phyloP scores from a whole-genome alignment of 2,888 invertebrate genomes.

The Sarcophaga carnaria region DNA sequence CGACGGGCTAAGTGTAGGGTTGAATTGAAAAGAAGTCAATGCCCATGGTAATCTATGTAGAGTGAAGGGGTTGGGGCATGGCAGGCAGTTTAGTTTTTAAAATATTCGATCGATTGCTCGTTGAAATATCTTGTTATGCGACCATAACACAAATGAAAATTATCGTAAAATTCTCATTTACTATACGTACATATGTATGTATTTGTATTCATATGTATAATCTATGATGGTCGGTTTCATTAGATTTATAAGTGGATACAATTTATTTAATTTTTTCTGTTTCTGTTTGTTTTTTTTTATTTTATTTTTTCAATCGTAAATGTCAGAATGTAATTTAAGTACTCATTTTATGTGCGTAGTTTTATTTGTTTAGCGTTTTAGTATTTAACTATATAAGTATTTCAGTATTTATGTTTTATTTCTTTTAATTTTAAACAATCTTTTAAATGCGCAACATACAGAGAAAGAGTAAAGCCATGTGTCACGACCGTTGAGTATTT shows the following conservation, averaged over 20 bases:
- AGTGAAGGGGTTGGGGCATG: neutral
- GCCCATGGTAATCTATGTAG: too few relatives aligned
- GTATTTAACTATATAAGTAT: too few relatives aligned
- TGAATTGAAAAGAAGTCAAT: neutral
- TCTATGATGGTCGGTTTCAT: too few relatives aligned
- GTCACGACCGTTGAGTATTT: too few relatives aligned
- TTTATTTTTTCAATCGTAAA: conserved; percentile 75
- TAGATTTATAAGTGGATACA: neutral
- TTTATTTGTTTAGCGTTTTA: conserved; percentile 46
- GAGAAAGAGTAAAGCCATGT: too few relatives aligned
- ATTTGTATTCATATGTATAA: neutral
- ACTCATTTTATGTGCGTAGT: conserved; percentile 62
- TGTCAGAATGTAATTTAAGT: conserved; percentile 78
- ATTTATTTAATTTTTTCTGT: neutral
- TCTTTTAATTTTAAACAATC: too few relatives aligned
- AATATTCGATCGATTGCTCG: conserved; percentile 49
- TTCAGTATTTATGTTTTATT: too few relatives aligned
- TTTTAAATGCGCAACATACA: too few relatives aligned
- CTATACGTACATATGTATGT: neutral
- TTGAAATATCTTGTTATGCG: conserved; percentile 73
- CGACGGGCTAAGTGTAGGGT: conserved; percentile 18
- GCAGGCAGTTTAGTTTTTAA: conserved; percentile 10
- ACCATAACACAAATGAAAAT: conserved; percentile 74
- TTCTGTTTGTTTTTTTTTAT: neutral
- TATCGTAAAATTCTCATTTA: conserved; percentile 74